phyloP scores from a whole-genome alignment of 2,888 invertebrate species.

The Eupithecia inturbata region DNA sequence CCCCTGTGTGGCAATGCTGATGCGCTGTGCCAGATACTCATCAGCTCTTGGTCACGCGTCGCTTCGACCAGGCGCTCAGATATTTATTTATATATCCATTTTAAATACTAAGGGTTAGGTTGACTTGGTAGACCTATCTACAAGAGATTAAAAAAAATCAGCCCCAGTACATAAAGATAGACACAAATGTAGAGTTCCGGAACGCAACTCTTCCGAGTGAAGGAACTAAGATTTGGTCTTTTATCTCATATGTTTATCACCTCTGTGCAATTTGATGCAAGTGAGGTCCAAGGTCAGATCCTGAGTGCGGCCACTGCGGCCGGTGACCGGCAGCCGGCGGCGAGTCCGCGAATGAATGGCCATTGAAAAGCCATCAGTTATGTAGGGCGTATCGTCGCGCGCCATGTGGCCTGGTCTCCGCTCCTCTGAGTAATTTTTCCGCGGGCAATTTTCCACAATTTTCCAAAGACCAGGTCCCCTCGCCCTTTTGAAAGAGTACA shows the following conservation, averaged over 20 bases:
- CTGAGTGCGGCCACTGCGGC: slow-evolving; percentile 22
- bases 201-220: background rate
- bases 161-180: background rate
- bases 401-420: slow-evolving; percentile 74
- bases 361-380: slow-evolving; percentile 84
- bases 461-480: slow-evolving; percentile 69
- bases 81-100: too few relatives aligned
- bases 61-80: too few relatives aligned
- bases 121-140: background rate
- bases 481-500: slow-evolving; percentile 66
- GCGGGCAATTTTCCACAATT: slow-evolving; percentile 74
- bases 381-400: slow-evolving; percentile 77
- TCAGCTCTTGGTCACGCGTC: too few relatives aligned
- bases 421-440: slow-evolving; percentile 76
- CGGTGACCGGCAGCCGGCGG: slow-evolving; percentile 44
- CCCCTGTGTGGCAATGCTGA: too few relatives aligned
- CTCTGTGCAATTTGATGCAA: background rate
- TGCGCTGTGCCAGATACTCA: too few relatives aligned
- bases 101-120: too few relatives aligned
- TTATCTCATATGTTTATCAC: background rate
- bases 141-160: background rate
- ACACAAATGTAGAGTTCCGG: background rate
- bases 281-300: slow-evolving; percentile 14
- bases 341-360: slow-evolving; percentile 76
- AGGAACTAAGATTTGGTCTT: background rate